These are phyloP conservation scores for Sepiola atlantica DNA, from an alignment of 2,888 invertebrate genomes.

Conservation along the genomic window DNA sequence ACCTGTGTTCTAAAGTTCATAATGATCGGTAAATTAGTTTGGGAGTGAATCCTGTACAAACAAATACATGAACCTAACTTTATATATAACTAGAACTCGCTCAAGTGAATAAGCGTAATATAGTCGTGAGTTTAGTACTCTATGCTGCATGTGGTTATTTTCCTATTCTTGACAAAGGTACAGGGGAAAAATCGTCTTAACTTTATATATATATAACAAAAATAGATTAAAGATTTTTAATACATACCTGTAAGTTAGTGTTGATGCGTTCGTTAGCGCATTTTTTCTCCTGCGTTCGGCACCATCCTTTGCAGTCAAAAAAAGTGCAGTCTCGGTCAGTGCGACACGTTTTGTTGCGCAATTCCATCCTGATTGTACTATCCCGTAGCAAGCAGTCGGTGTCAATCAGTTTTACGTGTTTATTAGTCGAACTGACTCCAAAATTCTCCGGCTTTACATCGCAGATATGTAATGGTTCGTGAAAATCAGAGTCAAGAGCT, in stretches of 20 bases:
- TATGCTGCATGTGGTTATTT: too few species aligned
- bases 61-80: too few species aligned
- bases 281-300: conserved; percentile 77
- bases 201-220: background rate
- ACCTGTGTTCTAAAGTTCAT: too few species aligned
- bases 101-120: too few species aligned
- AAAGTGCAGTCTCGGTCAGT: conserved; percentile 81
- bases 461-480: conserved; percentile 81
- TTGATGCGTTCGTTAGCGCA: conserved; percentile 79
- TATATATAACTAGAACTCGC: too few species aligned
- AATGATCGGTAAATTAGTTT: too few species aligned
- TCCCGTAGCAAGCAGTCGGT: conserved; percentile 80
- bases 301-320: conserved; percentile 81
- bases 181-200: too few species aligned
- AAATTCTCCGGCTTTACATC: conserved; percentile 83
- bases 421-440: conserved; percentile 76
- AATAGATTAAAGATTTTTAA: background rate
- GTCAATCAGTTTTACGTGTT: conserved; percentile 78
- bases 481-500: conserved; percentile 78
- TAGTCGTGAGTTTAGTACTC: too few species aligned
- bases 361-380: conserved; percentile 68
- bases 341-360: conserved; percentile 74
- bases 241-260: conserved; percentile 81
- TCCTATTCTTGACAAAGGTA: too few species aligned
- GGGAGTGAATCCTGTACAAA: too few species aligned